phyloP scores from a whole-genome alignment of 2,888 invertebrate genomes.

The Dione vanillae region DNA sequence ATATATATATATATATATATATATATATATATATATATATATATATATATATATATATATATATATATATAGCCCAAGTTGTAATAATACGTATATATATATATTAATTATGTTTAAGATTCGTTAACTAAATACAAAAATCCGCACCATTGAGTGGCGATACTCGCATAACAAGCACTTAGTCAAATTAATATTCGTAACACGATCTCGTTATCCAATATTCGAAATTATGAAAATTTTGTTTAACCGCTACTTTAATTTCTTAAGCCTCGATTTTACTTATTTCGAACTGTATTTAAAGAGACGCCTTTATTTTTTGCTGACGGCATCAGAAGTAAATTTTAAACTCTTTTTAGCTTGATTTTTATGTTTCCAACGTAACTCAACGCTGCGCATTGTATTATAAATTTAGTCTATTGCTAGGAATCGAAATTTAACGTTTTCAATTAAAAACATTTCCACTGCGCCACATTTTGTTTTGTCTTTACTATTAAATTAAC shows the following conservation, averaged over 20 bases:
- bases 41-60: no score
- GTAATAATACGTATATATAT: no score
- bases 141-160: neutral
- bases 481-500: no score
- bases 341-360: neutral
- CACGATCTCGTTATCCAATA: slow-evolving; percentile 27
- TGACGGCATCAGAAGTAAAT: neutral
- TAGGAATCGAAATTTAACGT: no score
- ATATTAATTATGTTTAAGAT: neutral
- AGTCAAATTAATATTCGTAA: slow-evolving; percentile 29
- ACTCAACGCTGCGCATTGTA: no score
- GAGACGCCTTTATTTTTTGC: neutral
- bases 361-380: no score
- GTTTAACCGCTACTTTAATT: slow-evolving; percentile 26
- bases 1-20: no score
- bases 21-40: no score
- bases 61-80: no score
- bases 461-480: no score
- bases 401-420: no score
- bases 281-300: slow-evolving; percentile 17
- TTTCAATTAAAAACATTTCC: no score
- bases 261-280: slow-evolving; percentile 17
- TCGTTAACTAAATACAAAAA: slow-evolving; percentile 1
- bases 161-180: slow-evolving; percentile 29
- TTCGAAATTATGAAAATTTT: slow-evolving; percentile 29